These are phyloP conservation scores for Psophia crepitans DNA, from an alignment of 2,113 vertebrate genomes.

Conservation along the genomic window DNA sequence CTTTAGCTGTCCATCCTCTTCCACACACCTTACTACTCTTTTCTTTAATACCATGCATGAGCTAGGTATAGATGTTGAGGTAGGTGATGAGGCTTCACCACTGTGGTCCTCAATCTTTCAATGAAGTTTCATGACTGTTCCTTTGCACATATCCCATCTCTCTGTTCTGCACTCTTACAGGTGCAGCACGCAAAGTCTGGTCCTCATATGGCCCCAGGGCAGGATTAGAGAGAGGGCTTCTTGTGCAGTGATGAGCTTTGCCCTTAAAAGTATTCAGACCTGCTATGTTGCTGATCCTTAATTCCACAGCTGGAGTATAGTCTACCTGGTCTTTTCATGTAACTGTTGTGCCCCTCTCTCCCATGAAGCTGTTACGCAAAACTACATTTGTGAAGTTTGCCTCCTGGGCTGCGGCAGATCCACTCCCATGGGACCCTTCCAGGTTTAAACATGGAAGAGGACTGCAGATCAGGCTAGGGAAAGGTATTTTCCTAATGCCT, in stretches of 20 bases:
- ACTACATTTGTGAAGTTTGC: background rate
- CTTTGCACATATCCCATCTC: background rate
- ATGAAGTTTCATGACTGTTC: background rate
- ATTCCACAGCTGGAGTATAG: background rate
- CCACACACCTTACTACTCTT: background rate
- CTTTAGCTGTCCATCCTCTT: background rate
- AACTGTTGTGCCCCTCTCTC: background rate
- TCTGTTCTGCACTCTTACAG: background rate
- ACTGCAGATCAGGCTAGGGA: background rate
- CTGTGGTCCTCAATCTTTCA: background rate
- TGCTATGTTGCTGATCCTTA: background rate
- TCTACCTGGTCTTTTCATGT: background rate
- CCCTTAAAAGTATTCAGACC: background rate
- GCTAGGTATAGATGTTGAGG: background rate
- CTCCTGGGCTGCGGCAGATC: background rate
- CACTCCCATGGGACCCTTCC: background rate
- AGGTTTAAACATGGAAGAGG: background rate
- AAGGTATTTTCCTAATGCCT: background rate
- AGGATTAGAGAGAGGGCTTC: rapidly evolving
- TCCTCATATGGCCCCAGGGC: no score
- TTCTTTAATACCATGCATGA: background rate
- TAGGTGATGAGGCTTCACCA: background rate
- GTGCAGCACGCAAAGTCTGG: background rate
- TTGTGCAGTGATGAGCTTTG: background rate
- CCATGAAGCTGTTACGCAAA: background rate